phyloP scores from a whole-genome alignment of 2,888 invertebrate species.

The Oxystoma pomonae region DNA sequence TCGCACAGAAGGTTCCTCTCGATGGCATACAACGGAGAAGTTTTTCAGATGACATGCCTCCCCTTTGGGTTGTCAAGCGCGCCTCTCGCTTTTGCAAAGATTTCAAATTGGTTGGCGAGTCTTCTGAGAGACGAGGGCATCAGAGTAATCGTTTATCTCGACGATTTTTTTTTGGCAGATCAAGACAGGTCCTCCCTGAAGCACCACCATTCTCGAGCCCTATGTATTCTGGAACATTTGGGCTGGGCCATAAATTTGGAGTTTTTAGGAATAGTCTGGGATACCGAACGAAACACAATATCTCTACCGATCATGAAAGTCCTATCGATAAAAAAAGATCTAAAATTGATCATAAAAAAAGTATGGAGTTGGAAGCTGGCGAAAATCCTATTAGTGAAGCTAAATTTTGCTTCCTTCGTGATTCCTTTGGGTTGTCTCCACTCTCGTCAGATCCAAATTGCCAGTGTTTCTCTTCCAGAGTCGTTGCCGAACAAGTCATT shows the following conservation, averaged over 20 bases:
- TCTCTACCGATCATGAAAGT: slow-evolving; percentile 11
- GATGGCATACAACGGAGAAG: slow-evolving; percentile 13
- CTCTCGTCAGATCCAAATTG: too few relatives aligned
- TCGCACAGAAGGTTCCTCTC: slow-evolving; percentile 21
- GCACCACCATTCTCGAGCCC: not conserved
- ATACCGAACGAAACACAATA: slow-evolving; percentile 11
- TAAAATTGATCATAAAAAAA: too few relatives aligned
- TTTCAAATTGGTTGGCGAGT: slow-evolving; percentile 31
- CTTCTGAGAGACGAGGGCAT: slow-evolving; percentile 20
- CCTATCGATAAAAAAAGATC: too few relatives aligned
- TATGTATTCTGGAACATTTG: slow-evolving; percentile 11
- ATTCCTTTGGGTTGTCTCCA: too few relatives aligned
- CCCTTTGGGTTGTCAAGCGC: slow-evolving; percentile 24
- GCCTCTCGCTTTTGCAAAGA: slow-evolving; percentile 26
- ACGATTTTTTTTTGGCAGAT: slow-evolving; percentile 24
- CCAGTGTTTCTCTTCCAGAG: too few relatives aligned
- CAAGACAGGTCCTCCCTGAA: slow-evolving; percentile 7
- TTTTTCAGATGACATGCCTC: too few relatives aligned
- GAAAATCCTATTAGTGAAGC: too few relatives aligned
- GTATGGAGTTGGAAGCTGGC: too few relatives aligned
- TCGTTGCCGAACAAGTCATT: too few relatives aligned
- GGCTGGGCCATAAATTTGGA: slow-evolving; percentile 18
- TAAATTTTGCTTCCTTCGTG: too few relatives aligned
- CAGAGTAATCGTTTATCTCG: slow-evolving; percentile 29
- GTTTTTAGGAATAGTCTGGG: slow-evolving; percentile 20